These are phyloP conservation scores for Pachyrhynchus sulphureomaculatus DNA, from an alignment of 1,140 invertebrate species.

Conservation along the genomic window DNA sequence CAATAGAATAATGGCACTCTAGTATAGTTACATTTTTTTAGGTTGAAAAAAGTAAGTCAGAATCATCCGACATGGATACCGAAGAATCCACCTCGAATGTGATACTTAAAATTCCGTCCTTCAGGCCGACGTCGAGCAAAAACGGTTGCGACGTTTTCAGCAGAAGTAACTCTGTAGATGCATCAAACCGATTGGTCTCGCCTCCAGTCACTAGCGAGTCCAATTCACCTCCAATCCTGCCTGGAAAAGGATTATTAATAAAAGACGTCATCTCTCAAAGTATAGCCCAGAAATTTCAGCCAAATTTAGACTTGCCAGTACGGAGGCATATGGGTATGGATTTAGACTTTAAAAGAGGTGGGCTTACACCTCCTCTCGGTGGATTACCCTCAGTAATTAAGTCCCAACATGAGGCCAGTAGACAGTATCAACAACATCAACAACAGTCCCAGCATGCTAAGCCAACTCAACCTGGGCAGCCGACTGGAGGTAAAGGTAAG, in stretches of 20 bases:
- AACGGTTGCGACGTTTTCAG: slow-evolving; percentile 59
- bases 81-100: slow-evolving; percentile 60
- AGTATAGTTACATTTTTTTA: no score
- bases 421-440: slow-evolving; percentile 44
- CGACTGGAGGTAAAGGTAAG: slow-evolving; percentile 66
- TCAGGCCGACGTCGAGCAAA: slow-evolving; percentile 71
- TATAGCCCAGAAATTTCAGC: slow-evolving; percentile 84
- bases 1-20: no score
- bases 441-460: slow-evolving; percentile 34
- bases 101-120: slow-evolving; percentile 91
- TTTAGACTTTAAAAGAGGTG: slow-evolving; percentile 55
- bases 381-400: slow-evolving; percentile 44
- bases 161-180: slow-evolving; percentile 35
- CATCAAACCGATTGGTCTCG: slow-evolving; percentile 45
- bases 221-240: slow-evolving; percentile 57
- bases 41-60: slow-evolving; percentile 40
- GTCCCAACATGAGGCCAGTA: slow-evolving; percentile 40
- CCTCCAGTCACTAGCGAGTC: slow-evolving; percentile 52
- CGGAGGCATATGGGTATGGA: slow-evolving; percentile 46
- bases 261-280: slow-evolving; percentile 84
- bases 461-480: slow-evolving; percentile 21
- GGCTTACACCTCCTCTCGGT: slow-evolving; percentile 58
- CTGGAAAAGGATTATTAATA: slow-evolving; percentile 55
- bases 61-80: slow-evolving; percentile 50
- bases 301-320: slow-evolving; percentile 57